phyloP scores from a whole-genome alignment of 2,888 invertebrate species.

The Leucophenga maculata region DNA sequence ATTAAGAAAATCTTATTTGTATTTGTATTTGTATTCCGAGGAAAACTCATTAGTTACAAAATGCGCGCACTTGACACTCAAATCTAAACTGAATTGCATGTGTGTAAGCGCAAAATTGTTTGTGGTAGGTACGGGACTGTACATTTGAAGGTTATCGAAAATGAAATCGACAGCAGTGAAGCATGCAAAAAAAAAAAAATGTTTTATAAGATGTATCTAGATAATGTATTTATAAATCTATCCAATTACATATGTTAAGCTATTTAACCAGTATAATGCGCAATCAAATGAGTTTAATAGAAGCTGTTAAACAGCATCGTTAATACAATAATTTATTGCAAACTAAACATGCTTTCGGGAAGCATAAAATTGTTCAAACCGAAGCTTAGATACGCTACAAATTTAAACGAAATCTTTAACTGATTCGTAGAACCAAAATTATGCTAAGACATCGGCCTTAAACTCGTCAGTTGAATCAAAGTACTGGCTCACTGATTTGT shows the following conservation, averaged over 20 bases:
- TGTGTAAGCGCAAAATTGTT: neutral
- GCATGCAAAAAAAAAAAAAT: neutral
- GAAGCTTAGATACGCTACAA: too few relatives aligned
- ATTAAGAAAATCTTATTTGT: constrained; percentile 4
- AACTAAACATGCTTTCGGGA: neutral
- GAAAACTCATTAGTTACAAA: constrained; percentile 4
- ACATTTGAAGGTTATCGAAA: constrained; percentile 6
- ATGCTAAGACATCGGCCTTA: too few relatives aligned
- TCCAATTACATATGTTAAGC: constrained; percentile 10
- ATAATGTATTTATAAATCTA: neutral
- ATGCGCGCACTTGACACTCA: constrained; percentile 12
- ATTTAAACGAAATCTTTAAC: too few relatives aligned
- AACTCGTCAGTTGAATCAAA: too few relatives aligned
- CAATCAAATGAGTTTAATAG: neutral
- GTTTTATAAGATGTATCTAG: neutral
- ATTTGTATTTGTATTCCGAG: too few relatives aligned
- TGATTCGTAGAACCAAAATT: too few relatives aligned
- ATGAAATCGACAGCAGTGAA: constrained; percentile 11
- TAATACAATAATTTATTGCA: neutral
- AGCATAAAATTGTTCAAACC: too few relatives aligned
- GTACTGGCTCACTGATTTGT: too few relatives aligned
- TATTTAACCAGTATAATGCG: neutral
- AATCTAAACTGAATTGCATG: neutral
- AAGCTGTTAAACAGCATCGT: neutral
- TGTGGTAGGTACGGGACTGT: too few relatives aligned